Conservation (phyloP, 2,113 vertebrate genomes). For the Ophthalmolycus amberensis region DNA sequence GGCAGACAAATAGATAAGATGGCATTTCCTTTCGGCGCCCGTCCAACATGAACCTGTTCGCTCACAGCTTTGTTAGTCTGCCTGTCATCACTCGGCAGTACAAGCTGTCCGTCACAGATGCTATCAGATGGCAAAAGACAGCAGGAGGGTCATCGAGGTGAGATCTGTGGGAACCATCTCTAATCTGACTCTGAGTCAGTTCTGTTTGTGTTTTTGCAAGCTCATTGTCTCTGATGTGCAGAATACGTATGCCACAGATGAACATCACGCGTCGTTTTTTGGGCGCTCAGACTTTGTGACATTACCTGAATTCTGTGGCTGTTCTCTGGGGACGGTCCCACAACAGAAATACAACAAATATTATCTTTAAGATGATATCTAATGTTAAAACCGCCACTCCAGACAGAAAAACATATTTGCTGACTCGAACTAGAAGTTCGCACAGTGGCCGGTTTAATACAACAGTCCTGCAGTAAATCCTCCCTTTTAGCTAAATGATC, state of each 20-base stretch:
- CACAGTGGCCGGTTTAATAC: too few relatives aligned
- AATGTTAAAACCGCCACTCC: too few relatives aligned
- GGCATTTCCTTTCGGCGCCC: constrained; percentile 56
- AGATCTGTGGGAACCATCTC: constrained; percentile 53
- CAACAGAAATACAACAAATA: background rate
- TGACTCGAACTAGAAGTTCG: too few relatives aligned
- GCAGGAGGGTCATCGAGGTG: constrained; percentile 14
- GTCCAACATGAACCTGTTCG: constrained; percentile 11
- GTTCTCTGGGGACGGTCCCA: background rate
- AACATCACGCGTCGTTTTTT: background rate
- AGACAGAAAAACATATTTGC: too few relatives aligned
- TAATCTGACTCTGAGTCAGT: background rate
- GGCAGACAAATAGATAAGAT: constrained; percentile 46
- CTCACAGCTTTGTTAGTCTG: constrained; percentile 26
- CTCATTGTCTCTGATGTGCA: background rate
- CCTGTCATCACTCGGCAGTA: constrained; percentile 47
- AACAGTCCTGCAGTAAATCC: too few relatives aligned
- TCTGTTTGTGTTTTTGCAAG: background rate
- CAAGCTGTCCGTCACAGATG: constrained; percentile 65
- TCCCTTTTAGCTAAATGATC: too few relatives aligned
- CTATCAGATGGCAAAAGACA: constrained; percentile 41
- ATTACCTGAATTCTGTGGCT: constrained; percentile 27
- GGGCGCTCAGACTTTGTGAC: background rate
- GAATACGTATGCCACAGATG: background rate
- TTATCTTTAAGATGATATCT: too few relatives aligned